Conservation (phyloP, 2,113 vertebrate species). For the Etheostoma spectabile region DNA sequence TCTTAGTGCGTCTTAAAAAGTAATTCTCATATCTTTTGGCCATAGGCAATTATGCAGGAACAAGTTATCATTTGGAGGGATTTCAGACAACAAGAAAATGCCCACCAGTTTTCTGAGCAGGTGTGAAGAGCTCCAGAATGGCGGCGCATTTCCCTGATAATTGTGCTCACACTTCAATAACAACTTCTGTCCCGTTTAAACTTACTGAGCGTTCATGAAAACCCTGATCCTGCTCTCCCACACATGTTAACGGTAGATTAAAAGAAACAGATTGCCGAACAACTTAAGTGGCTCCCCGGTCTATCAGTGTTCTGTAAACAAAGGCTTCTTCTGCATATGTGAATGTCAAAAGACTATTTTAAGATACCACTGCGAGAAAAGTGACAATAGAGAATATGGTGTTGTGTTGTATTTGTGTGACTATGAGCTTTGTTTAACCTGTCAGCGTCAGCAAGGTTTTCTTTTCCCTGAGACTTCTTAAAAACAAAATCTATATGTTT, state of each 20-base stretch:
- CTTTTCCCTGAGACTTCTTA: neutral
- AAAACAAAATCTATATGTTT: neutral
- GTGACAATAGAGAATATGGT: conserved; percentile 16
- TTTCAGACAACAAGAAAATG: conserved; percentile 44
- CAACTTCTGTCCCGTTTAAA: conserved; percentile 63
- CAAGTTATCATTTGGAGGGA: conserved; percentile 12
- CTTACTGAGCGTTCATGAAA: conserved; percentile 45
- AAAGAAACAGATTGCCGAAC: conserved; percentile 66
- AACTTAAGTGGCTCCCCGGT: conserved; percentile 35
- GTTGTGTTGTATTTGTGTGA: conserved; percentile 10
- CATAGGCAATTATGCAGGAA: conserved; percentile 62
- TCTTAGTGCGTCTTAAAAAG: conserved; percentile 42
- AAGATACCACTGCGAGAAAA: conserved; percentile 1
- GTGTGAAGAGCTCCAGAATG: conserved; percentile 43
- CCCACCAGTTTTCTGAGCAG: conserved; percentile 46
- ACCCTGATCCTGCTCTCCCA: conserved; percentile 53
- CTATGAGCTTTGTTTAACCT: conserved; percentile 2
- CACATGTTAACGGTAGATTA: conserved; percentile 56
- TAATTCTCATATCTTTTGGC: conserved; percentile 47
- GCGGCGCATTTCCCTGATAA: conserved; percentile 42
- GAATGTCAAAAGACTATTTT: conserved; percentile 51
- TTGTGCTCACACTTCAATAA: conserved; percentile 63
- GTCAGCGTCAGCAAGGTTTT: neutral
- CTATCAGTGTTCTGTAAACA: conserved; percentile 58
- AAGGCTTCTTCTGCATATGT: conserved; percentile 18